A percentile compares a stretch with the other conserved stretches of the same genome.
These are phyloP conservation scores for Trogon melanurus DNA, from an alignment of 2,113 vertebrate genomes.

Conservation along the genomic window DNA sequence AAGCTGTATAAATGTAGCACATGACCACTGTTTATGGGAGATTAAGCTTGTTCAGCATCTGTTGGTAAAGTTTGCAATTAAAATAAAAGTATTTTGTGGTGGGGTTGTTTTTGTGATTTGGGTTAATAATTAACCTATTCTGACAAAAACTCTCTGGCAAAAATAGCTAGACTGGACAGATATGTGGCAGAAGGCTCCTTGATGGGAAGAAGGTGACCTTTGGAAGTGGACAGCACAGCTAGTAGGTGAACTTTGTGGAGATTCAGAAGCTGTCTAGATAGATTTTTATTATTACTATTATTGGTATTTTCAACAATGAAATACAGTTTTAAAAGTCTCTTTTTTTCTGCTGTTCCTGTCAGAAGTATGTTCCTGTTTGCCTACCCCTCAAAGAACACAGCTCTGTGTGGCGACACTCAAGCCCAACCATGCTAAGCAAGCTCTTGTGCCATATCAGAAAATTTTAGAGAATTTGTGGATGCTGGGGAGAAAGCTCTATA, in stretches of 20 bases:
- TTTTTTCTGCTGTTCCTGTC: background rate
- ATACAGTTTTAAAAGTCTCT: background rate
- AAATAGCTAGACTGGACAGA: background rate
- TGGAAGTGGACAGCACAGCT: background rate
- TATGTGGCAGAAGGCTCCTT: background rate
- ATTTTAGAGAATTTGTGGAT: background rate
- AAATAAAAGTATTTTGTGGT: slow-evolving; percentile 9
- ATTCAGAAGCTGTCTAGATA: background rate
- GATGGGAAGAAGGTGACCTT: background rate
- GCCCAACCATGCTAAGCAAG: background rate
- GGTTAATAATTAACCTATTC: slow-evolving; percentile 33
- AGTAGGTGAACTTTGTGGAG: background rate
- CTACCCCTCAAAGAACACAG: background rate
- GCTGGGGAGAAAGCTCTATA: background rate
- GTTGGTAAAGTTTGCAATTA: background rate
- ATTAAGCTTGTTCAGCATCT: slow-evolving; percentile 24
- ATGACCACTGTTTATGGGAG: background rate
- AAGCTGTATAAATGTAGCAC: slow-evolving; percentile 8
- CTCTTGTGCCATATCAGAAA: background rate
- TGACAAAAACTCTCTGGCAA: background rate
- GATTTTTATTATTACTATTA: background rate
- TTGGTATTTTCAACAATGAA: background rate
- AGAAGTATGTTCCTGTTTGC: background rate
- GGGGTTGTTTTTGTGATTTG: slow-evolving; percentile 25
- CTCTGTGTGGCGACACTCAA: background rate